These are phyloP conservation scores for Ctenochaetus hawaiiensis DNA, from an alignment of 2,797 vertebrate species.

Conservation along the genomic window DNA sequence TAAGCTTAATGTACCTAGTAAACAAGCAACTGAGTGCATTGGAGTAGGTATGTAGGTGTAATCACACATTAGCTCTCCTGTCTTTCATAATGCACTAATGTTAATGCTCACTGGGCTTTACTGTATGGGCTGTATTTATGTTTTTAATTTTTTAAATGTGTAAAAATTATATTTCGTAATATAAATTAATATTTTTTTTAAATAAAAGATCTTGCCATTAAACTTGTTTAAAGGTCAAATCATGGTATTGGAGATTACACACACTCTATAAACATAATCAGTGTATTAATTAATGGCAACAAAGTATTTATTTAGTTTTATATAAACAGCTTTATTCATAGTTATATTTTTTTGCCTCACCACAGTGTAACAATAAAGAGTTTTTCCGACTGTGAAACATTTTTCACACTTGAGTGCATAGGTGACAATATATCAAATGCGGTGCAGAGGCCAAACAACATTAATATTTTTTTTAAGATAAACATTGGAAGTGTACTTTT, in stretches of 20 bases:
- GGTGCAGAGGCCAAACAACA: background rate
- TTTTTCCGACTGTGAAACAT: background rate
- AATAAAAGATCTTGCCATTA: too few relatives aligned
- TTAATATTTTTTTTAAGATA: background rate
- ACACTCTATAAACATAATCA: background rate
- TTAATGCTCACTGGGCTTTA: background rate
- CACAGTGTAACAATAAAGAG: background rate
- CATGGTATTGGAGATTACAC: background rate
- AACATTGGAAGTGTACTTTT: background rate
- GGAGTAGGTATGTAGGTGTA: too few relatives aligned
- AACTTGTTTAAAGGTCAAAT: background rate
- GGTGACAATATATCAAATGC: conserved; percentile 5
- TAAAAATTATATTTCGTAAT: too few relatives aligned
- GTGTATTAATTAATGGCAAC: background rate
- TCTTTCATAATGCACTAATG: background rate
- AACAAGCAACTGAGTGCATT: background rate
- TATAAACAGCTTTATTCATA: too few relatives aligned
- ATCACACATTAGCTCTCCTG: too few relatives aligned
- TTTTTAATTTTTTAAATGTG: background rate
- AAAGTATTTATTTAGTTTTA: background rate
- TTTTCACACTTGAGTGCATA: background rate
- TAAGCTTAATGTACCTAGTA: background rate
- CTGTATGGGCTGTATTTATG: background rate
- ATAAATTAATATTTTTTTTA: too few relatives aligned
- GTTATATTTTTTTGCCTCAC: background rate